These are phyloP conservation scores for Ctenomys sociabilis DNA, from an alignment of 2,113 vertebrate genomes.

Conservation along the genomic window DNA sequence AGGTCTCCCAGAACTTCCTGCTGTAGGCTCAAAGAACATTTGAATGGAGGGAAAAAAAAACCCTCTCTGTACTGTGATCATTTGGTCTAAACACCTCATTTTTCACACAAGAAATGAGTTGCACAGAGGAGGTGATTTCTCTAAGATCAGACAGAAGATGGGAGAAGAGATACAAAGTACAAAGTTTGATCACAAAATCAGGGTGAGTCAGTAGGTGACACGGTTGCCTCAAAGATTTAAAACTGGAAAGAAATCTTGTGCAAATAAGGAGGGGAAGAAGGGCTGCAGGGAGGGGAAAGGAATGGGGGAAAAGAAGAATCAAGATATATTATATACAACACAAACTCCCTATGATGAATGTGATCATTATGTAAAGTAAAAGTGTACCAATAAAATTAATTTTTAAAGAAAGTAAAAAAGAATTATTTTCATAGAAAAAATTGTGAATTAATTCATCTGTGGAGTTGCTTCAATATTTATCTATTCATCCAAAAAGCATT, in stretches of 20 bases:
- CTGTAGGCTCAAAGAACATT: constrained; percentile 41
- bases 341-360: neutral
- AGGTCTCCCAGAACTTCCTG: constrained; percentile 32
- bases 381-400: neutral
- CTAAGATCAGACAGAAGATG: neutral
- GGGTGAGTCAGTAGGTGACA: neutral
- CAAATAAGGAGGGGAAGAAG: neutral
- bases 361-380: neutral
- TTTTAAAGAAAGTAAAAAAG: neutral
- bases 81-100: constrained; percentile 3
- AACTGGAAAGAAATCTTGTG: neutral
- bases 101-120: constrained; percentile 49
- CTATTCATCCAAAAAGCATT: neutral
- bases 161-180: neutral
- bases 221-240: neutral
- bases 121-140: neutral
- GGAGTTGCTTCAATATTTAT: neutral
- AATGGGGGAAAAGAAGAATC: neutral
- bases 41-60: neutral
- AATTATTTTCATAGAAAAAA: neutral
- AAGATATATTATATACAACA: neutral
- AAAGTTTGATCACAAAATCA: neutral
- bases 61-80: neutral
- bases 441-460: constrained; percentile 17
- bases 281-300: neutral